These are phyloP conservation scores for Monodelphis domestica DNA, from an alignment of 2,797 vertebrate species.

Conservation along the genomic window DNA sequence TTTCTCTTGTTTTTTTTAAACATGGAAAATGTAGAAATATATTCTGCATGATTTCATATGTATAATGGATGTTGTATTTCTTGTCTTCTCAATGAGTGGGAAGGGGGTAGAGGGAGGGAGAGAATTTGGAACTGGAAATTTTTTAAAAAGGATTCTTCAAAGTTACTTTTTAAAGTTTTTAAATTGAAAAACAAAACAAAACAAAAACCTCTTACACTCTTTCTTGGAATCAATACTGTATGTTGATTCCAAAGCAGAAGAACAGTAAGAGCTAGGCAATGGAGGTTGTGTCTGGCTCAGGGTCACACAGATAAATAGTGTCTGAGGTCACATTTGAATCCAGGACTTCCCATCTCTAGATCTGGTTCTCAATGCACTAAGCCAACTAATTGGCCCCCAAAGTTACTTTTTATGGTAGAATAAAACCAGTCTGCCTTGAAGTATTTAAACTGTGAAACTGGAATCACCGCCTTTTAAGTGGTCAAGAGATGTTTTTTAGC, in stretches of 20 bases:
- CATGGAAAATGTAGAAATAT: not conserved
- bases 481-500: not conserved
- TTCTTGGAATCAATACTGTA: no score
- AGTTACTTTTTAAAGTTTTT: not conserved
- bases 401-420: not conserved
- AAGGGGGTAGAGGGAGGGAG: no score
- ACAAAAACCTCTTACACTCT: no score
- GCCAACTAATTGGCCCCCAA: no score
- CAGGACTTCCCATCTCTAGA: no score
- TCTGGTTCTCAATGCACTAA: no score
- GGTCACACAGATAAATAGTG: no score
- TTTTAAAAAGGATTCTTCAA: not conserved
- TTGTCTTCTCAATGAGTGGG: not conserved
- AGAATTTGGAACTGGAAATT: not conserved
- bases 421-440: not conserved
- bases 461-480: not conserved
- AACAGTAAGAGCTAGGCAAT: no score
- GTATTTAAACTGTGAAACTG: not conserved
- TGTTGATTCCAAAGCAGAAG: no score
- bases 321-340: no score
- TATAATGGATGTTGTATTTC: not conserved
- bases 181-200: no score
- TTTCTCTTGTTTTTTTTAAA: not conserved
- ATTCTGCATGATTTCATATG: not conserved
- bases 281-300: no score